These are phyloP conservation scores for Terrapene triunguis DNA, from an alignment of 2,113 vertebrate genomes.

Conservation along the genomic window DNA sequence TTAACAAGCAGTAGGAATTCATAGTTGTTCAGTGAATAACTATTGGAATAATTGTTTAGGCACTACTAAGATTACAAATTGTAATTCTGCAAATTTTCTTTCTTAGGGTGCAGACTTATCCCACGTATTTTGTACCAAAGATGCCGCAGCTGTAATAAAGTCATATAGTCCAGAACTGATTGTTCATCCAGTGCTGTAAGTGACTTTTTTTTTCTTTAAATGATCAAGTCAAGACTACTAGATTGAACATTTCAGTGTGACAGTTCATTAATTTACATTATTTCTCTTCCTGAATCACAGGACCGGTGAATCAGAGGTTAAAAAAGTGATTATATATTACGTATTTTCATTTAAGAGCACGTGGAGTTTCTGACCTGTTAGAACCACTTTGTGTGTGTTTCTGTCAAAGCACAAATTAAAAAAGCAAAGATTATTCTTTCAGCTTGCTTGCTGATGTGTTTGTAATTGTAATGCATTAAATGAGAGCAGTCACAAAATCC, in stretches of 20 bases:
- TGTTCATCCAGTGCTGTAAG: constrained; percentile 98
- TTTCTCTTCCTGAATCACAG: background rate
- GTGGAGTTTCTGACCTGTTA: background rate
- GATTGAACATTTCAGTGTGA: constrained; percentile 5
- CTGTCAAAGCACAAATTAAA: background rate
- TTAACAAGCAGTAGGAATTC: background rate
- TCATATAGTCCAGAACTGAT: constrained; percentile 98
- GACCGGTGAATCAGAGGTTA: background rate
- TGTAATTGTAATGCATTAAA: background rate
- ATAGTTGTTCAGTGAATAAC: background rate
- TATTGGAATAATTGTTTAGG: background rate
- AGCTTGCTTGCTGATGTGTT: background rate
- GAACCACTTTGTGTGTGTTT: background rate
- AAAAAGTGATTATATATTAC: background rate
- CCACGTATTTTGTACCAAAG: constrained; percentile 96
- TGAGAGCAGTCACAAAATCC: constrained; percentile 6
- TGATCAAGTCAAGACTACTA: background rate
- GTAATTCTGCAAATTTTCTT: constrained; percentile 36
- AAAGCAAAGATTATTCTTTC: background rate
- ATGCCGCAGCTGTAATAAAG: constrained; percentile 95
- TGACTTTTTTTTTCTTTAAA: constrained; percentile 62
- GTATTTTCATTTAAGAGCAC: background rate
- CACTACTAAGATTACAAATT: background rate
- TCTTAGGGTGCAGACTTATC: constrained; percentile 95
- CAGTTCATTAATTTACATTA: background rate